A percentile compares a stretch with the other conserved stretches of the same genome.
phyloP scores from a whole-genome alignment of 2,797 vertebrate genomes.

The Cyprinodon diabolis region DNA sequence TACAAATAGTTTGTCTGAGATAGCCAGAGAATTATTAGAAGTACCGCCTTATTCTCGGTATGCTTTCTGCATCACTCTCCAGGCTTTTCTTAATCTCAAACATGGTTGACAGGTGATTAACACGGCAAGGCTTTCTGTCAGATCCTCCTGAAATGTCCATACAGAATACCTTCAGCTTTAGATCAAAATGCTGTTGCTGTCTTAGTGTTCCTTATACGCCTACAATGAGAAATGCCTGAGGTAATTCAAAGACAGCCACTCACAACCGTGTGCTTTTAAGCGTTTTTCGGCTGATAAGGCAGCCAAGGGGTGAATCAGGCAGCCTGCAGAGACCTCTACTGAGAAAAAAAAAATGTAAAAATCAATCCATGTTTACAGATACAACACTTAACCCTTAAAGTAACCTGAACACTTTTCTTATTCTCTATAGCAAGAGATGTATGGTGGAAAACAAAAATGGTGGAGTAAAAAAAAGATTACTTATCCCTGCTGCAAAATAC shows the following conservation, averaged over 20 bases:
- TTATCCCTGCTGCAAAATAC: constrained; percentile 58
- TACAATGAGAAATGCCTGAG: constrained; percentile 55
- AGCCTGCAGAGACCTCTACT: constrained; percentile 53
- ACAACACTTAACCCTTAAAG: constrained; percentile 58
- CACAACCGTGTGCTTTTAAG: constrained; percentile 62
- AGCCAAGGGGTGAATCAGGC: constrained; percentile 53
- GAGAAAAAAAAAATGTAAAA: constrained; percentile 26
- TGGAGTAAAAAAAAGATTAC: constrained; percentile 31
- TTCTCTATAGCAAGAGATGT: constrained; percentile 25
- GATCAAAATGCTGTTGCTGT: constrained; percentile 42
- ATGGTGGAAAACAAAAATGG: constrained; percentile 44
- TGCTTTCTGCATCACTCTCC: constrained; percentile 51
- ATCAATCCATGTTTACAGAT: constrained; percentile 43
- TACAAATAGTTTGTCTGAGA: constrained; percentile 40
- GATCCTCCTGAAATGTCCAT: constrained; percentile 51
- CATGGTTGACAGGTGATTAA: constrained; percentile 47
- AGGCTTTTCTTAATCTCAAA: constrained; percentile 43
- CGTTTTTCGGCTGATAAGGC: constrained; percentile 58
- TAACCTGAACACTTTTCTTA: constrained; percentile 49
- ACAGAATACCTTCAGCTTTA: constrained; percentile 52
- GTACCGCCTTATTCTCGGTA: constrained; percentile 49
- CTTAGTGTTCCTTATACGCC: constrained; percentile 57
- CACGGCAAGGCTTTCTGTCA: constrained; percentile 54
- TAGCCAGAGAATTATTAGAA: constrained; percentile 50
- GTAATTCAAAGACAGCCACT: constrained; percentile 55